Evolutionary conservation across 2,113 vertebrate genomes (phyloP).

Genomic region (Lonchura striata): DNA sequence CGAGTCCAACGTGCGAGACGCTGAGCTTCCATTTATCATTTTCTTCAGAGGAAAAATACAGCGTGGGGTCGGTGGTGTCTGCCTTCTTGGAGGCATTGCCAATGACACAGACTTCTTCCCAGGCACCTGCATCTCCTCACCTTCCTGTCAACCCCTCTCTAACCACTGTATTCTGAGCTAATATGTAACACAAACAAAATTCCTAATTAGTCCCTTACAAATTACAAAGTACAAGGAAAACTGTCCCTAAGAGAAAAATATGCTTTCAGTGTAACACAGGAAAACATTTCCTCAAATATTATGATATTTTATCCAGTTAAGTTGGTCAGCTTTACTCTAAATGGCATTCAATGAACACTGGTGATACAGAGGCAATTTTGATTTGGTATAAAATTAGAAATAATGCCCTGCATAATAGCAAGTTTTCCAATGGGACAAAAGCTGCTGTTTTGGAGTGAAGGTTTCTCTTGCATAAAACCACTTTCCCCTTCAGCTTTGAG

Average conservation of each 20-base stretch:
- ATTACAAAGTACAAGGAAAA: conserved; percentile 31
- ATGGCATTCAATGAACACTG: not conserved
- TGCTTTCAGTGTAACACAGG: not conserved
- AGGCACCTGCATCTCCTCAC: not conserved
- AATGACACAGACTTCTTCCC: not conserved
- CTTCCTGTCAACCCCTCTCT: conserved; percentile 19
- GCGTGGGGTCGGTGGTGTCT: not conserved
- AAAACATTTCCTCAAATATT: not conserved
- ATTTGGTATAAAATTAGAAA: not conserved
- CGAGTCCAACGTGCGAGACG: not conserved
- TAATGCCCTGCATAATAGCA: not conserved
- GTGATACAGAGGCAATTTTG: not conserved
- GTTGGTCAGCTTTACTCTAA: not conserved
- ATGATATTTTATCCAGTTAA: not conserved
- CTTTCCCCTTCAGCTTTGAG: not conserved
- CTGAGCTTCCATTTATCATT: conserved; percentile 22
- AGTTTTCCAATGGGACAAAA: not conserved
- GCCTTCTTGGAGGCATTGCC: not conserved
- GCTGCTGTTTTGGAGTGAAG: not conserved
- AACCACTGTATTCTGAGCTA: not conserved
- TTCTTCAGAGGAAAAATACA: not conserved
- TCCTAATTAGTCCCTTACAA: conserved; percentile 24
- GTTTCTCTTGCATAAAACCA: not conserved
- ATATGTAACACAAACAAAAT: not conserved
- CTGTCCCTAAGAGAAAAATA: conserved; percentile 23